Percentiles rank a stretch among this genome's conserved stretches.
These are phyloP conservation scores for Cryptus viduatorius DNA, from an alignment of 2,888 invertebrate genomes.

Conservation along the genomic window DNA sequence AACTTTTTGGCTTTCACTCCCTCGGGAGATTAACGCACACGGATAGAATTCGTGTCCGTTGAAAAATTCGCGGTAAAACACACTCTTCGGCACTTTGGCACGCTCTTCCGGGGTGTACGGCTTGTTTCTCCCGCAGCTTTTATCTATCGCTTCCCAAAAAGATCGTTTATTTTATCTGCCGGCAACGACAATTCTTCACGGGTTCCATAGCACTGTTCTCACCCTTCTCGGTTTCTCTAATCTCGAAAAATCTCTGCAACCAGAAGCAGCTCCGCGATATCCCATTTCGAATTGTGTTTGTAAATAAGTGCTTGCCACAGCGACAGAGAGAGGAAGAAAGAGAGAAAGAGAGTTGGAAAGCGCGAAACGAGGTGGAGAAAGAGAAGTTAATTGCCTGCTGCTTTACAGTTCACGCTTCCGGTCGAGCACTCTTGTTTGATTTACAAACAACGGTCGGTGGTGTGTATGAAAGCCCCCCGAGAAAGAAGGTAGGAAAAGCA, in stretches of 20 bases:
- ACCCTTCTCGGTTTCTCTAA: neutral
- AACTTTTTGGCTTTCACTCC: slow-evolving; percentile 66
- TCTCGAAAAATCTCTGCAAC: neutral
- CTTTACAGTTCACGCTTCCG: slow-evolving; percentile 8
- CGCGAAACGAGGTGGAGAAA: neutral
- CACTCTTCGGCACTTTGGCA: slow-evolving; percentile 80
- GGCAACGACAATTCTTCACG: slow-evolving; percentile 37
- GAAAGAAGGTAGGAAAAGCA: neutral
- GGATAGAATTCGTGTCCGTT: slow-evolving; percentile 54
- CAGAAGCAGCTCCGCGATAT: neutral
- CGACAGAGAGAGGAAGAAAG: neutral
- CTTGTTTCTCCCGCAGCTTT: slow-evolving; percentile 38
- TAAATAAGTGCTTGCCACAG: neutral
- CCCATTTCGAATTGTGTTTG: neutral
- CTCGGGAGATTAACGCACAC: slow-evolving; percentile 79
- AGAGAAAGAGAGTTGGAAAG: neutral
- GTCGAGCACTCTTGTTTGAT: slow-evolving; percentile 19
- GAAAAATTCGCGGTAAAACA: slow-evolving; percentile 78
- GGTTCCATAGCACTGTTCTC: neutral
- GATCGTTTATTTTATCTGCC: slow-evolving; percentile 46
- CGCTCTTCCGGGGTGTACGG: slow-evolving; percentile 53
- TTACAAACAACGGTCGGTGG: slow-evolving; percentile 3
- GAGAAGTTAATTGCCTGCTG: slow-evolving; percentile 17
- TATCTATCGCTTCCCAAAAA: slow-evolving; percentile 29
- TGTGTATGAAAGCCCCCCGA: neutral